A percentile compares a stretch with the other conserved stretches of the same genome.
Conservation (phyloP, 2,888 invertebrate species). For the Chalcosyrphus nemorum region DNA sequence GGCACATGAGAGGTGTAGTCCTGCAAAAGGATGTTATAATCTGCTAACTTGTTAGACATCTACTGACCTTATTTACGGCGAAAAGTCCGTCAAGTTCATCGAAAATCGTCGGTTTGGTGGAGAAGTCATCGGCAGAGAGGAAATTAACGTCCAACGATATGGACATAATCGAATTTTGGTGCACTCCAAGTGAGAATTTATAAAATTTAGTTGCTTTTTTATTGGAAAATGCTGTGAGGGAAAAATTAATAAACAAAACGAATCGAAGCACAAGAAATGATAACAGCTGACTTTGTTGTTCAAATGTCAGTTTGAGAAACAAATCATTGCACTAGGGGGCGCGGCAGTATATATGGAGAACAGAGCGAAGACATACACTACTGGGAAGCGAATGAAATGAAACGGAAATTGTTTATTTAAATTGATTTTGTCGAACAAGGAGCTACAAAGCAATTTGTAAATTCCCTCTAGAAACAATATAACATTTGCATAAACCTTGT, state of each 20-base stretch:
- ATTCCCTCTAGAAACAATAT: too few relatives aligned
- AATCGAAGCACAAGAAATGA: background rate
- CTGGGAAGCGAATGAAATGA: too few relatives aligned
- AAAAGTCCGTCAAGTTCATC: slow-evolving; percentile 68
- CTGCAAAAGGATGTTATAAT: background rate
- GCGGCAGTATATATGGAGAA: background rate
- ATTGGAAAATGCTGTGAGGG: background rate
- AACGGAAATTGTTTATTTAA: too few relatives aligned
- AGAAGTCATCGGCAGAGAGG: slow-evolving; percentile 50
- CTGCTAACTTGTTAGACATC: too few relatives aligned
- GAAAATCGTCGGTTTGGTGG: slow-evolving; percentile 58
- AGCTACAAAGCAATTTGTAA: too few relatives aligned
- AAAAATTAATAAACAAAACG: slow-evolving; percentile 28
- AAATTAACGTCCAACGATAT: slow-evolving; percentile 66
- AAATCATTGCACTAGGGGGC: background rate
- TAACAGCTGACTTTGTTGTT: background rate
- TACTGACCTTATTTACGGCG: slow-evolving; percentile 35
- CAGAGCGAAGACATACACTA: background rate
- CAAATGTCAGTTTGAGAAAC: background rate
- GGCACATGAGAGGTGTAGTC: slow-evolving; percentile 6
- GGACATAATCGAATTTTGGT: slow-evolving; percentile 34
- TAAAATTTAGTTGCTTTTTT: background rate
- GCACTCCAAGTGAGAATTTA: background rate
- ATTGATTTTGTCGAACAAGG: too few relatives aligned
- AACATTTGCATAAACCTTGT: too few relatives aligned